Percentiles rank a stretch among this genome's conserved stretches.
These are phyloP conservation scores for Catharus fuscescens DNA, from an alignment of 2,113 vertebrate species.

Conservation along the genomic window DNA sequence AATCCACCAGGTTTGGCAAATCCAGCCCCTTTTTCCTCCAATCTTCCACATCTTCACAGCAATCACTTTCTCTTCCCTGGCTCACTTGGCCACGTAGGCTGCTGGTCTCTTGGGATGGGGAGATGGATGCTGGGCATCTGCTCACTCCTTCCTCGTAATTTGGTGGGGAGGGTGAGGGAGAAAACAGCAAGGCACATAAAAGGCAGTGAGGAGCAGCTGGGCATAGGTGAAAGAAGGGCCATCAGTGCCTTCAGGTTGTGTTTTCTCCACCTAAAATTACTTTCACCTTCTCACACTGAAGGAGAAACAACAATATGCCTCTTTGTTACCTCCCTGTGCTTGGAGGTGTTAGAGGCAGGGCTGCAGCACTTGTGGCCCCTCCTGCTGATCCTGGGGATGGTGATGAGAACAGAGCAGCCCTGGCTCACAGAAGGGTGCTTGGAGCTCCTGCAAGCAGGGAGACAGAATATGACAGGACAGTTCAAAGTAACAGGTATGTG, in stretches of 20 bases:
- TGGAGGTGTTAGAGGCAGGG: background rate
- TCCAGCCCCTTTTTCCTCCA: background rate
- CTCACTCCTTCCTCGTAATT: background rate
- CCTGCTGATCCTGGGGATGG: background rate
- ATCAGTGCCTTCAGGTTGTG: background rate
- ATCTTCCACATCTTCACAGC: background rate
- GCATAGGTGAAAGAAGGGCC: background rate
- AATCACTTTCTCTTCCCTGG: background rate
- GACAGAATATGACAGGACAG: slow-evolving; percentile 3
- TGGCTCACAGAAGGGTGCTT: slow-evolving; percentile 32
- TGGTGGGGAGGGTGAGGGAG: background rate
- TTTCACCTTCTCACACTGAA: background rate
- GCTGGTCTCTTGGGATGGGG: background rate
- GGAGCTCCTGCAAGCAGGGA: background rate
- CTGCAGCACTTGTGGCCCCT: background rate
- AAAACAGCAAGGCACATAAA: background rate
- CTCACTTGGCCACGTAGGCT: background rate
- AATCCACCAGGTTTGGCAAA: slow-evolving; percentile 34
- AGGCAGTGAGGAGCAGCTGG: background rate
- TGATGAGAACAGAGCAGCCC: background rate
- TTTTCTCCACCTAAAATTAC: slow-evolving; percentile 10
- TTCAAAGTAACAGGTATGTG: slow-evolving; percentile 60
- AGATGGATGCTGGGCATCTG: slow-evolving; percentile 24
- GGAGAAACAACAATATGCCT: background rate
- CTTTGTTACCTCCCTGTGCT: background rate